phyloP scores from a whole-genome alignment of 2,113 vertebrate species.

The Typhlomys cinereus region DNA sequence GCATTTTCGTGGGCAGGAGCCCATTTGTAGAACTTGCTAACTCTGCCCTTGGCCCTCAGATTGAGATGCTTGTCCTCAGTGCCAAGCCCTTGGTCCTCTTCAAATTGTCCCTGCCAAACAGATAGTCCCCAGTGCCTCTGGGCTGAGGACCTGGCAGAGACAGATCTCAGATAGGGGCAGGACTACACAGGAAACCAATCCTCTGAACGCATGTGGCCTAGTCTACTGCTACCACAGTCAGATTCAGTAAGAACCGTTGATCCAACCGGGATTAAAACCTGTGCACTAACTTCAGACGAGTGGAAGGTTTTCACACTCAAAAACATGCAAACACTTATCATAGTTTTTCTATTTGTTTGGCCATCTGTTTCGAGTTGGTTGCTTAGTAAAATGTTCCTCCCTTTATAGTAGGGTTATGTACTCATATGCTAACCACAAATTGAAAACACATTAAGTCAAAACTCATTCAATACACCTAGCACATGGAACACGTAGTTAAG shows the following conservation, averaged over 20 bases:
- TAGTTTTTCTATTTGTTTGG: not conserved
- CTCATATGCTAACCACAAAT: not conserved
- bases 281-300: not conserved
- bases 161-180: not conserved
- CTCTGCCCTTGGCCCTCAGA: not conserved
- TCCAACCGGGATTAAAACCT: not conserved
- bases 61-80: not conserved
- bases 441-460: not conserved
- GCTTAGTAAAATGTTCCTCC: not conserved
- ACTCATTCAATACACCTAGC: not conserved
- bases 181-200: not conserved
- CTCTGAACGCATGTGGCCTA: not conserved
- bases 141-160: not conserved
- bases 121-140: not conserved
- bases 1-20: fast-evolving
- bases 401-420: not conserved
- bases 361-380: not conserved
- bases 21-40: not conserved
- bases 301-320: constrained; percentile 14
- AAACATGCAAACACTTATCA: not conserved
- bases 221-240: not conserved
- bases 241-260: not conserved
- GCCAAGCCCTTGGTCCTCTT: not conserved
- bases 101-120: not conserved
- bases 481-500: not conserved